Evolutionary conservation across 1,140 invertebrate species (phyloP).

Genomic region (Potamilus streckersoni): DNA sequence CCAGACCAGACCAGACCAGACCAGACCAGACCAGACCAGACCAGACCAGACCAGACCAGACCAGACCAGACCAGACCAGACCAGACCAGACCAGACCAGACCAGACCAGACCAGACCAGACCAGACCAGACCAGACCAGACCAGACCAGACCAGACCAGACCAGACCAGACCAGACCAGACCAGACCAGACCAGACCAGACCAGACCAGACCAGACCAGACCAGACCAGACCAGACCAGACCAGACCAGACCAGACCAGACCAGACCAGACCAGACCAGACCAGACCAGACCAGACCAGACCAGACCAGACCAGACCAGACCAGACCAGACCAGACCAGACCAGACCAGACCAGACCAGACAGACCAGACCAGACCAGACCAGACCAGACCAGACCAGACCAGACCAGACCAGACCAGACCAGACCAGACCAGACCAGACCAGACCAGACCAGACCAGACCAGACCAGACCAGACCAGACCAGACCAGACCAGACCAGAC

Average conservation of each 20-base stretch:
- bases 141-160: conserved; percentile 15
- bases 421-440: conserved; percentile 24
- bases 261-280: not conserved
- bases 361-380: too few species aligned
- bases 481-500: conserved; percentile 19
- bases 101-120: conserved; percentile 29
- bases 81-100: conserved; percentile 22
- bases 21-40: conserved; percentile 23
- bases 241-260: conserved; percentile 9
- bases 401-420: conserved; percentile 31
- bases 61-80: conserved; percentile 10
- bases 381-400: conserved; percentile 32
- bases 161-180: conserved; percentile 7
- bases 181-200: conserved; percentile 3
- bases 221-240: conserved; percentile 5
- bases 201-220: conserved; percentile 4
- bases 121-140: conserved; percentile 16
- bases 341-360: too few species aligned
- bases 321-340: too few species aligned
- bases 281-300: conserved; percentile 28
- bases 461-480: conserved; percentile 18
- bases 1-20: conserved; percentile 29
- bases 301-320: conserved; percentile 24
- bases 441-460: not conserved
- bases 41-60: conserved; percentile 18